Evolutionary conservation across 2,888 invertebrate genomes (phyloP).

Genomic region (Caenorhabditis zanzibari): DNA sequence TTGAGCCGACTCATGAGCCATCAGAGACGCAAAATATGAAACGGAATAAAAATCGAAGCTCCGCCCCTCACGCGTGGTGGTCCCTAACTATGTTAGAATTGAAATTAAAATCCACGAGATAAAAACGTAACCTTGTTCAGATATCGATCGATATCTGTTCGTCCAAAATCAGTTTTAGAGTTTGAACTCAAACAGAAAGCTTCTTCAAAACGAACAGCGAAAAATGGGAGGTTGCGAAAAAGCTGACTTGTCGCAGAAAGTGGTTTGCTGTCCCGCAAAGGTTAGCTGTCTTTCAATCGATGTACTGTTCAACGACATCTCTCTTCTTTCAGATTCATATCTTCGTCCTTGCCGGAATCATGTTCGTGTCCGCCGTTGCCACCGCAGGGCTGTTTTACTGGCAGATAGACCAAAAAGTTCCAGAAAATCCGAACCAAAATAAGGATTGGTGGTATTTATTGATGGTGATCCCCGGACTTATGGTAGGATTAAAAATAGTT

Average conservation of each 20-base stretch:
- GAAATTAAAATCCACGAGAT: too few relatives aligned
- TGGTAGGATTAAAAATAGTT: background rate
- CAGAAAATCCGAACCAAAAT: too few relatives aligned
- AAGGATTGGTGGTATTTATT: background rate
- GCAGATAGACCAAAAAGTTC: too few relatives aligned
- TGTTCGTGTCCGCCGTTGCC: background rate
- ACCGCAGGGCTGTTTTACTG: background rate
- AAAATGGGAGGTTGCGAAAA: background rate
- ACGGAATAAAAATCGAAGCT: too few relatives aligned
- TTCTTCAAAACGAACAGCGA: background rate
- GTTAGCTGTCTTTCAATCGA: background rate
- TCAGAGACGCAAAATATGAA: too few relatives aligned
- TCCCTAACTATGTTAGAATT: too few relatives aligned
- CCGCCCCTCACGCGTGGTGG: too few relatives aligned
- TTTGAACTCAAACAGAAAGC: background rate
- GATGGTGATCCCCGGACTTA: background rate
- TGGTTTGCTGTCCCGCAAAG: background rate
- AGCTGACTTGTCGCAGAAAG: background rate
- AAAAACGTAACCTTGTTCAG: background rate
- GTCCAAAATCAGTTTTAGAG: background rate
- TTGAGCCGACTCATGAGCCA: too few relatives aligned
- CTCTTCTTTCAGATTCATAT: background rate
- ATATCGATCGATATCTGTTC: background rate
- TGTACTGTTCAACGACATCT: too few relatives aligned
- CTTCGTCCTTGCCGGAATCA: background rate